Evolutionary conservation across 2,888 invertebrate species (phyloP).

Genomic region (Chorisops tibialis): DNA sequence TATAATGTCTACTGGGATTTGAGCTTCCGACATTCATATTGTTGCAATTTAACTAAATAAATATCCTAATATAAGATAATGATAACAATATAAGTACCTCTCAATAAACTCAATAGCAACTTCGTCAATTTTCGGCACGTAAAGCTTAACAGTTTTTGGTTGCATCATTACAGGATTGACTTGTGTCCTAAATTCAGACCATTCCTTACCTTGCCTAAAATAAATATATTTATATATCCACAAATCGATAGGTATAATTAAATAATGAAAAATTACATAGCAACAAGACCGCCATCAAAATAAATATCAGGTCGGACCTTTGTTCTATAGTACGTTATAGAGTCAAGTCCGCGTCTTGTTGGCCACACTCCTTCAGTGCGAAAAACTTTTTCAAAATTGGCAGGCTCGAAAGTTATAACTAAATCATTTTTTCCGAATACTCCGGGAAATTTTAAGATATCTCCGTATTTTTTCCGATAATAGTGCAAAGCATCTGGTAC

Average conservation of each 20-base stretch:
- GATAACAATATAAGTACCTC: too few species aligned
- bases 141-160: constrained; percentile 58
- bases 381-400: constrained; percentile 52
- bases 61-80: too few species aligned
- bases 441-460: constrained; percentile 51
- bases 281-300: constrained; percentile 36
- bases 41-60: too few species aligned
- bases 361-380: constrained; percentile 55
- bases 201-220: constrained; percentile 59
- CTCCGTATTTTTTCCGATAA: constrained; percentile 47
- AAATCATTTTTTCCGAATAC: constrained; percentile 45
- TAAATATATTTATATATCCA: not conserved
- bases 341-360: constrained; percentile 48
- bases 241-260: not conserved
- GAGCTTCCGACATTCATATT: too few species aligned
- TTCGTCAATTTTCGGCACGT: constrained; percentile 52
- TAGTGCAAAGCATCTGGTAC: constrained; percentile 40
- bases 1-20: too few species aligned
- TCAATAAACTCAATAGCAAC: constrained; percentile 1
- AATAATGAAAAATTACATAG: constrained; percentile 33
- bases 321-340: constrained; percentile 51
- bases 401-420: constrained; percentile 55
- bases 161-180: constrained; percentile 66
- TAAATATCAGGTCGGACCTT: constrained; percentile 42
- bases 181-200: constrained; percentile 65